Evolutionary conservation across 2,888 invertebrate species (phyloP).

Genomic region (Vanessa cardui): DNA sequence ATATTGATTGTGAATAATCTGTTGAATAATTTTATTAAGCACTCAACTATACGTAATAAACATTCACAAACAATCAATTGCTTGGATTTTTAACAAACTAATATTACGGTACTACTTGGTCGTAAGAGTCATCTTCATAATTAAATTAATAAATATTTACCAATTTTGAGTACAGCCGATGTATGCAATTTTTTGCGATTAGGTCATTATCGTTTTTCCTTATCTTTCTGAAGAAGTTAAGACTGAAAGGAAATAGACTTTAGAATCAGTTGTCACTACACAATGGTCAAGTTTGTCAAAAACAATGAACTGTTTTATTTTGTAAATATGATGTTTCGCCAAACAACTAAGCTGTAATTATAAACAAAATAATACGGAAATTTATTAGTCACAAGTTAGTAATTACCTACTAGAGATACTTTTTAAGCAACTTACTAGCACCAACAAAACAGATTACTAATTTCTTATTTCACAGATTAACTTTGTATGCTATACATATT

Average conservation of each 20-base stretch:
- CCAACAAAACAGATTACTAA: slow-evolving; percentile 21
- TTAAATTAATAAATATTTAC: slow-evolving; percentile 33
- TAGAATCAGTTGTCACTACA: slow-evolving; percentile 28
- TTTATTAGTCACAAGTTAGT: slow-evolving; percentile 47
- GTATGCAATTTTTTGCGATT: slow-evolving; percentile 55
- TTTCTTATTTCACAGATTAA: background rate
- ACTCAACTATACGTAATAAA: background rate
- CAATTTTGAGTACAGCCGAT: slow-evolving; percentile 40
- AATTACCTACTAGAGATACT: slow-evolving; percentile 42
- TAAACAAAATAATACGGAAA: slow-evolving; percentile 49
- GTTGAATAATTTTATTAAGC: background rate
- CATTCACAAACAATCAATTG: background rate
- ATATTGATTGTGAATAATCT: background rate
- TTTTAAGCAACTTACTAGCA: slow-evolving; percentile 30
- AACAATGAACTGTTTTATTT: background rate
- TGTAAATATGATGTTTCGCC: slow-evolving; percentile 29
- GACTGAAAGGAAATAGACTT: slow-evolving; percentile 61
- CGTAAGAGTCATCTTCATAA: background rate
- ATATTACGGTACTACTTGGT: background rate
- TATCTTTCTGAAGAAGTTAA: slow-evolving; percentile 55
- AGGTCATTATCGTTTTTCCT: slow-evolving; percentile 71
- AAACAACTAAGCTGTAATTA: slow-evolving; percentile 39
- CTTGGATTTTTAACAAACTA: background rate
- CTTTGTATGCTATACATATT: too few relatives aligned
- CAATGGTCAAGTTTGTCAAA: slow-evolving; percentile 24